These are phyloP conservation scores for Sardinella longiceps DNA, from an alignment of 2,797 vertebrate genomes.

Conservation along the genomic window DNA sequence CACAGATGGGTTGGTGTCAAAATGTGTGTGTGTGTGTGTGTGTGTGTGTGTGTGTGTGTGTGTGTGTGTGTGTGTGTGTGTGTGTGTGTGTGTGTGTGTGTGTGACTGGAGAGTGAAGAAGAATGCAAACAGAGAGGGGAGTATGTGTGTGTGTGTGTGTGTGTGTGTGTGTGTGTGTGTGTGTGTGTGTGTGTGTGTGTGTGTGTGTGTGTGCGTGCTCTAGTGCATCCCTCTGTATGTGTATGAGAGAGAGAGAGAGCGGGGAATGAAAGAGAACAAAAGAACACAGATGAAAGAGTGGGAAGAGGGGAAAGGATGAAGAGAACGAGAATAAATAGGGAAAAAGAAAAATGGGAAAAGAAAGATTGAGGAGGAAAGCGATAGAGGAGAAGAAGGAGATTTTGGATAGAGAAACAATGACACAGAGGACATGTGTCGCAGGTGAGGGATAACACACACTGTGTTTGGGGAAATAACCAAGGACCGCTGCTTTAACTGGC, in stretches of 20 bases:
- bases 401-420: conserved; percentile 29
- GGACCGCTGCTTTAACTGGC: conserved; percentile 45
- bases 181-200: conserved; percentile 25
- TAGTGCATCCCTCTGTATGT: background rate
- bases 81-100: conserved; percentile 33
- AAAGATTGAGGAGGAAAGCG: background rate
- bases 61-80: conserved; percentile 5
- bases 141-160: conserved; percentile 4
- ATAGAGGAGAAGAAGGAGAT: background rate
- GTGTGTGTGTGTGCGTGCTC: conserved; percentile 45
- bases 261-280: background rate
- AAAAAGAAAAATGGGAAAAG: background rate
- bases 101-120: background rate
- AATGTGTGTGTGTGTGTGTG: conserved; percentile 16
- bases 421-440: background rate
- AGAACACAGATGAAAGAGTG: background rate
- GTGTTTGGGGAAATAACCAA: conserved; percentile 41
- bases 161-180: conserved; percentile 42
- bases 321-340: background rate
- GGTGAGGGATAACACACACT: conserved; percentile 27
- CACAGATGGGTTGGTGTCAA: background rate
- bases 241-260: background rate
- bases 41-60: conserved; percentile 2
- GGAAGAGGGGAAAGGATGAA: background rate
- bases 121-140: background rate